phyloP scores from a whole-genome alignment of 2,113 vertebrate species.

The Daubentonia madagascariensis region DNA sequence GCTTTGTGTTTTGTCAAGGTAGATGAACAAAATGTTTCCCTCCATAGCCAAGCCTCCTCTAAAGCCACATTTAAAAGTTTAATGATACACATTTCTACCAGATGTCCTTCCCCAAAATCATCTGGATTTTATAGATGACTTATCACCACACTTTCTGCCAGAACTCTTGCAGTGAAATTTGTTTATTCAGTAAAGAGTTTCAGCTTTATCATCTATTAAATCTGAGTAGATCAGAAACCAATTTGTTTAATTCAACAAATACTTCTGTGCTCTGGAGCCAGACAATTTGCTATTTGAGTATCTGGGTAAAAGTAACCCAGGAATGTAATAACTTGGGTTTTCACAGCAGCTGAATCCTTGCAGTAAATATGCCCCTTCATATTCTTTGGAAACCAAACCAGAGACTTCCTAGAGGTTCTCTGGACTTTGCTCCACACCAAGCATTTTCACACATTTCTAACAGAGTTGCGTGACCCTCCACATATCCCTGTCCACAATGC shows the following conservation, averaged over 20 bases:
- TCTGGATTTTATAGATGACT: constrained; percentile 43
- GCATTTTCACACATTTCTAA: constrained; percentile 13
- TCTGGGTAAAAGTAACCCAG: not conserved
- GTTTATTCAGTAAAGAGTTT: constrained; percentile 48
- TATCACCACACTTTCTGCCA: constrained; percentile 25
- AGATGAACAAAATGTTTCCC: constrained; percentile 36
- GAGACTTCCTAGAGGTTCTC: not conserved
- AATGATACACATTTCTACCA: constrained; percentile 47
- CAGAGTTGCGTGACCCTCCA: not conserved
- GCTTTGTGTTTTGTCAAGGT: constrained; percentile 29
- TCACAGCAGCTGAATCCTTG: not conserved
- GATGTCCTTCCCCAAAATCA: constrained; percentile 40
- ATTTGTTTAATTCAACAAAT: constrained; percentile 40
- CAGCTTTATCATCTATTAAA: not conserved
- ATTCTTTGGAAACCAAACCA: not conserved
- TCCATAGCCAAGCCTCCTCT: not conserved
- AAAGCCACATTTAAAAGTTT: not conserved
- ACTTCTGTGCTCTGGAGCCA: not conserved
- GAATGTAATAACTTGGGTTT: not conserved
- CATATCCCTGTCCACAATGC: not conserved
- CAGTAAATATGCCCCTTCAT: not conserved
- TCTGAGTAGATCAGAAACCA: constrained; percentile 17
- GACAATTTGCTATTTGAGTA: not conserved
- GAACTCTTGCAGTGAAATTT: constrained; percentile 33
- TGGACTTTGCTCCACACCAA: not conserved